Evolutionary conservation across 1,140 invertebrate genomes (phyloP), one percentile per base, ranked within the genome.

Genomic region (Archivesica marissinica): DNA sequence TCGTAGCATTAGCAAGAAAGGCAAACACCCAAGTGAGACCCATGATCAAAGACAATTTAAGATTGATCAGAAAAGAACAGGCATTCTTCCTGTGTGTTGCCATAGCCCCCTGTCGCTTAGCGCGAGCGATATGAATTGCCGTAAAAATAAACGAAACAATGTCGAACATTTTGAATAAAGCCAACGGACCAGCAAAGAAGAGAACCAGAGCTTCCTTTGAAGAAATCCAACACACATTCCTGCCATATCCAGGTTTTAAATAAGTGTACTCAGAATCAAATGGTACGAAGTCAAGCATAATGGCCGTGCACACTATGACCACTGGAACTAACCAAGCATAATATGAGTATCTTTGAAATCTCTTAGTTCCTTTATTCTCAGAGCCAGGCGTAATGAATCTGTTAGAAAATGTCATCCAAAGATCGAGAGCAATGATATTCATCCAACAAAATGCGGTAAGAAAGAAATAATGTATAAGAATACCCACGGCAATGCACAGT

Each of bases 401-500:
- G 50, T 86, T 85, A 6, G 89, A 85, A 91, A 95, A 95, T 4
- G 97, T 98, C 38, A 94, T 91, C 92, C 94, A 95, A 4, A 95
- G 93, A 87, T 95, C 95, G 88, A 95, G 95, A 0, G 95, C 94
- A 87, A 96, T 94, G 2, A 94, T 93, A 54, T 94, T 94, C 94
- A 95, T 95, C 95, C 95, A 96, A 54, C 94, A 94, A 88, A 96
- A 95, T 0, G 95, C 92, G 0, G 94, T 90, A 76, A 95, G 91
- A 88, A 95, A 95, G 56, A 91, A 89, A 90, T 95, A 95, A 84
- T 95, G 95, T 20, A 94, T 94, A 20, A 92, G 41, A 0, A 95
- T 89, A 11, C 93, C 95, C 17, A 94, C 80, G 6, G 91, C 86
- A 7, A 81, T 78, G 68, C 92, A 93, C 0, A 52, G 41, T 38